Evolutionary conservation across 2,113 vertebrate genomes (phyloP).

Genomic region (Carollia perspicillata): DNA sequence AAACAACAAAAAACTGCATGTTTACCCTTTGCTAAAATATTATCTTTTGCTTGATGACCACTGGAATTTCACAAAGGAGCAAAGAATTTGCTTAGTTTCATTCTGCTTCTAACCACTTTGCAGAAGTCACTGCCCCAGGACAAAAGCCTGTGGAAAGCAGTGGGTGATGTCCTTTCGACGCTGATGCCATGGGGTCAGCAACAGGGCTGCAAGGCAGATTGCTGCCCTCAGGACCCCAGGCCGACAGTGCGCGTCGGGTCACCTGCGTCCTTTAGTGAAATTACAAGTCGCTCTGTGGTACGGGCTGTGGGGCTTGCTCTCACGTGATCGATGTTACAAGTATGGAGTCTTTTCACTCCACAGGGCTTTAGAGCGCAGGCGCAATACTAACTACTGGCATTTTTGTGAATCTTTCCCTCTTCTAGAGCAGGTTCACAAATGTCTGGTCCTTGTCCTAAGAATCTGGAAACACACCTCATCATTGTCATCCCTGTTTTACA

Average conservation of each 20-base stretch:
- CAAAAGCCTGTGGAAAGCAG: background rate
- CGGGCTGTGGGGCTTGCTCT: background rate
- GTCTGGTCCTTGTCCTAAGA: background rate
- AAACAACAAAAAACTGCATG: background rate
- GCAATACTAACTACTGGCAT: too few relatives aligned
- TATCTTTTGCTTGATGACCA: background rate
- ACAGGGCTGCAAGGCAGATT: background rate
- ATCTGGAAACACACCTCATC: background rate
- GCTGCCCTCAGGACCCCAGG: background rate
- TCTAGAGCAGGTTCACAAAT: background rate
- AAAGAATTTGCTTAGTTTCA: background rate
- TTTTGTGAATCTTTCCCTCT: background rate
- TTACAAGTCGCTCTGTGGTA: background rate
- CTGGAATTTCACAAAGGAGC: background rate
- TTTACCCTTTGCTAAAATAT: background rate
- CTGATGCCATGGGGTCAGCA: fast-evolving
- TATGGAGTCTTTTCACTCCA: background rate
- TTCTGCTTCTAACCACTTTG: background rate
- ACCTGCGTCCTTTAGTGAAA: background rate
- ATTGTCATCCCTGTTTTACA: background rate
- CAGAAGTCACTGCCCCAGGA: background rate
- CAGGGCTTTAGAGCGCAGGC: background rate
- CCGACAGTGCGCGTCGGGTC: fast-evolving
- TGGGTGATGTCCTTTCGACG: background rate
- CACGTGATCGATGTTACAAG: background rate